A percentile compares a stretch with the other conserved stretches of the same genome.
Conservation (phyloP, 2,888 invertebrate genomes). For the Nephrocerus scutellatus region DNA sequence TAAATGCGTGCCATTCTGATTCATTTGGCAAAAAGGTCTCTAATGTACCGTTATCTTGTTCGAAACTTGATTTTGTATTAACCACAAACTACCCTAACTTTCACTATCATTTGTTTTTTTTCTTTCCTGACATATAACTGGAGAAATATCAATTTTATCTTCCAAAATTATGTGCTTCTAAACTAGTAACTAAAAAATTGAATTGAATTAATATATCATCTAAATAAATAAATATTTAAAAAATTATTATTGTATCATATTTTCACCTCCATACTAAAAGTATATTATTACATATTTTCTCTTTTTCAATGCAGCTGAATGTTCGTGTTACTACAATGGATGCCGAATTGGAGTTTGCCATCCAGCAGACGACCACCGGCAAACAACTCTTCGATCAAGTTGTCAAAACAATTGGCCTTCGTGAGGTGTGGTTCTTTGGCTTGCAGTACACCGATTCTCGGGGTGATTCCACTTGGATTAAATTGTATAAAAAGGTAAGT, state of each 20-base stretch:
- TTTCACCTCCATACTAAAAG: not conserved
- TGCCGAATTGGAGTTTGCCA: slow-evolving; percentile 99
- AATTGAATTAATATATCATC: slow-evolving; percentile 1
- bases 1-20: too few relatives aligned
- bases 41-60: too few relatives aligned
- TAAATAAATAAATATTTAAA: not conserved
- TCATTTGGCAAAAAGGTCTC: too few relatives aligned
- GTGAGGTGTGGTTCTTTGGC: slow-evolving; percentile 99
- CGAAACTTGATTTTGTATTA: too few relatives aligned
- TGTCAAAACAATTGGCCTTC: slow-evolving; percentile 96
- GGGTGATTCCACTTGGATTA: slow-evolving; percentile 97
- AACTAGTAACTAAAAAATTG: not conserved
- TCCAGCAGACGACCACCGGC: slow-evolving; percentile 98
- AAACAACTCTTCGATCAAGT: slow-evolving; percentile 99
- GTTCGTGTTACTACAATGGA: slow-evolving; percentile 99
- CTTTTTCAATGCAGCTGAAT: slow-evolving; percentile 70
- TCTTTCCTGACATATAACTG: too few relatives aligned
- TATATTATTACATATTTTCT: slow-evolving; percentile 8
- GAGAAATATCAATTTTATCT: too few relatives aligned
- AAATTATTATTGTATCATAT: not conserved
- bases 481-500: slow-evolving; percentile 96
- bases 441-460: slow-evolving; percentile 98
- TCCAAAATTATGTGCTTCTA: too few relatives aligned
- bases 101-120: too few relatives aligned
- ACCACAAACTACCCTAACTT: too few relatives aligned